Base-by-base conservation (phyloP, 1,140 invertebrate genomes). In the Eufriesea mexicana region DNA sequence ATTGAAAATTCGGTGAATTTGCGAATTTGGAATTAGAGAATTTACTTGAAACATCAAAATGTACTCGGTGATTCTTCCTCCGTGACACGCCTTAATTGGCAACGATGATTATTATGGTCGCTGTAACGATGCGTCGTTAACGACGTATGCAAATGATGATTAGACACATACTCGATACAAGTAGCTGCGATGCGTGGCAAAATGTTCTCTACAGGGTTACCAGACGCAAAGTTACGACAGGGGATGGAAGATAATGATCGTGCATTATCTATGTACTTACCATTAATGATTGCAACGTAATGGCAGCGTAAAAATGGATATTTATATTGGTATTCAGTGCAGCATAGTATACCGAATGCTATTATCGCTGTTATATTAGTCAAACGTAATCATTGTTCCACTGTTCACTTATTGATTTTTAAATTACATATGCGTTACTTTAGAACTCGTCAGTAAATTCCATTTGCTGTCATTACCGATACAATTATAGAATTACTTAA, bases 121-220 rank as follows among this genome's bases (percentile, higher is more conserved):
- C 16, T 47, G 47, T 68, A 68, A 68, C 20, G 42, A 47, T 49
- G n/a, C n/a, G n/a, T n/a, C n/a, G n/a, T 55, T 77, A 77, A 59
- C 25, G 42, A 35, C 5, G 12, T 25, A 64, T 10, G 7, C 16
- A 68, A 45, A 68, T 59, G 42, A 28, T 59, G 54, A 55, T 78
- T 59, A 59, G 16, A 61, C 2, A 68, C 42, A 20, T 20, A 62
- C 47, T 51, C 16, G 47, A 23, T 35, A 18, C 28, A 16, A 62
- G 23, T 72, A 35, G 20, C 23, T 2, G 51, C 10, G 25, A 25
- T 62, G 23, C 28, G 23, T 51, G 45, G 28, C 51, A 78, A 78
- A 78, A 78, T 59, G 35, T 42, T 18, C 49, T 23, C 18, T 9
- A 25, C n/a, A 7, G 25, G n/a, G 62, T 68, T 68, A 68, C 51